Evolutionary conservation across 2,797 vertebrate genomes (phyloP).

Genomic region (Gadopsis bispinosus): DNA sequence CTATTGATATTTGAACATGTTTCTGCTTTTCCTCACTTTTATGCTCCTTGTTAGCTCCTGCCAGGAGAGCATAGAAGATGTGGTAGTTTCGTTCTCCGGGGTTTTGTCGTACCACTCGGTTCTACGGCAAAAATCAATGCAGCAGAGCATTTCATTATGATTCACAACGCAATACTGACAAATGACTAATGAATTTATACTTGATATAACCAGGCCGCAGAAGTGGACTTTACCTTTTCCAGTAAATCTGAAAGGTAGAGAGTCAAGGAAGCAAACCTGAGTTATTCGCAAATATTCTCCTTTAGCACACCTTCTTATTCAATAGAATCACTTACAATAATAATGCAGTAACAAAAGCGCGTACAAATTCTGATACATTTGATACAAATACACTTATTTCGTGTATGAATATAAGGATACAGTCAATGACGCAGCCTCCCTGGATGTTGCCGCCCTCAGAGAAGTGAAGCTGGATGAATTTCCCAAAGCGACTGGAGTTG

Average conservation of each 20-base stretch:
- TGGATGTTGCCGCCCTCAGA: constrained; percentile 93
- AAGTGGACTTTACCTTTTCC: constrained; percentile 89
- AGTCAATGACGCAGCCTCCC: constrained; percentile 92
- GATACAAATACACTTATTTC: not conserved
- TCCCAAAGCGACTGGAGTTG: constrained; percentile 96
- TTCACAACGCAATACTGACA: constrained; percentile 22
- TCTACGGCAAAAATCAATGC: constrained; percentile 82
- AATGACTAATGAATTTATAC: not conserved
- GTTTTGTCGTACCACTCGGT: constrained; percentile 94
- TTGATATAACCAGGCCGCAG: not conserved
- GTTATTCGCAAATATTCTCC: not conserved
- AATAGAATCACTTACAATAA: not conserved
- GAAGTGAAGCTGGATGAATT: constrained; percentile 96
- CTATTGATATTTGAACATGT: not conserved
- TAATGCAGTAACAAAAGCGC: not conserved
- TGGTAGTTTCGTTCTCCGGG: constrained; percentile 94
- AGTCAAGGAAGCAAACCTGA: constrained; percentile 79
- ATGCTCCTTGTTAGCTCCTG: constrained; percentile 87
- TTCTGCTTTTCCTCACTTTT: constrained; percentile 83
- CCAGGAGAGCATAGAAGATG: constrained; percentile 93
- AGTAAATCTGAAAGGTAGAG: constrained; percentile 88
- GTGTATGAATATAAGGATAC: constrained; percentile 86
- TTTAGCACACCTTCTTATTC: not conserved
- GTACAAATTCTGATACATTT: not conserved
- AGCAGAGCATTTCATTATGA: constrained; percentile 39